These are phyloP conservation scores for Pelosia muscerda DNA, from an alignment of 2,888 invertebrate species.

Conservation along the genomic window DNA sequence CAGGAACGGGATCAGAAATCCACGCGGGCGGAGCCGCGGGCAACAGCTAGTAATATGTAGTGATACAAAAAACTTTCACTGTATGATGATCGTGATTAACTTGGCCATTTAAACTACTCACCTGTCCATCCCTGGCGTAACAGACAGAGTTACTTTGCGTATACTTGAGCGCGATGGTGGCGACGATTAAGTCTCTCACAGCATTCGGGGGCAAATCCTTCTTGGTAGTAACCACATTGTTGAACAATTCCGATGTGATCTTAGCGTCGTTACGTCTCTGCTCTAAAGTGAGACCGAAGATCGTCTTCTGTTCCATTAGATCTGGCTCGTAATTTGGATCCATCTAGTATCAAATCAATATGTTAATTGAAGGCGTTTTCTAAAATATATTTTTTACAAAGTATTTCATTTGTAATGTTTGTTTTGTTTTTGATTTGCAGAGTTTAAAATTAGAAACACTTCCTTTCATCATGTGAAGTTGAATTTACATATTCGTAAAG, in stretches of 20 bases:
- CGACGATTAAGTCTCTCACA: conserved; percentile 96
- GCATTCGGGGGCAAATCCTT: conserved; percentile 91
- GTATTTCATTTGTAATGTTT: too few relatives aligned
- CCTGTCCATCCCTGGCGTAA: conserved; percentile 96
- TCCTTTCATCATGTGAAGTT: too few relatives aligned
- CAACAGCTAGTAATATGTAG: too few relatives aligned
- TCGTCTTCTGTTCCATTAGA: conserved; percentile 90
- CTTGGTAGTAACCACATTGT: conserved; percentile 92
- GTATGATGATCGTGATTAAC: background rate
- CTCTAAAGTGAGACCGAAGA: conserved; percentile 88
- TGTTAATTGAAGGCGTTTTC: background rate
- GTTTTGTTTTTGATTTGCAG: too few relatives aligned
- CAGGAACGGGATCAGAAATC: too few relatives aligned
- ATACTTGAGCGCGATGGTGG: conserved; percentile 98
- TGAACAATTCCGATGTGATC: conserved; percentile 92
- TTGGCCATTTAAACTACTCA: conserved; percentile 55
- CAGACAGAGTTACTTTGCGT: conserved; percentile 99
- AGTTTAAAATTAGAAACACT: too few relatives aligned
- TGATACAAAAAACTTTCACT: too few relatives aligned
- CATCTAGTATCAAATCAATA: conserved; percentile 87
- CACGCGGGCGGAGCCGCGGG: too few relatives aligned
- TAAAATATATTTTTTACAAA: background rate
- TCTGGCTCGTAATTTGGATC: conserved; percentile 95
- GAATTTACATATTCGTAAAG: too few relatives aligned
- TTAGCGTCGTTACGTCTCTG: conserved; percentile 95